These are phyloP conservation scores for Volucella inflata DNA, from an alignment of 2,888 invertebrate genomes.

Conservation along the genomic window DNA sequence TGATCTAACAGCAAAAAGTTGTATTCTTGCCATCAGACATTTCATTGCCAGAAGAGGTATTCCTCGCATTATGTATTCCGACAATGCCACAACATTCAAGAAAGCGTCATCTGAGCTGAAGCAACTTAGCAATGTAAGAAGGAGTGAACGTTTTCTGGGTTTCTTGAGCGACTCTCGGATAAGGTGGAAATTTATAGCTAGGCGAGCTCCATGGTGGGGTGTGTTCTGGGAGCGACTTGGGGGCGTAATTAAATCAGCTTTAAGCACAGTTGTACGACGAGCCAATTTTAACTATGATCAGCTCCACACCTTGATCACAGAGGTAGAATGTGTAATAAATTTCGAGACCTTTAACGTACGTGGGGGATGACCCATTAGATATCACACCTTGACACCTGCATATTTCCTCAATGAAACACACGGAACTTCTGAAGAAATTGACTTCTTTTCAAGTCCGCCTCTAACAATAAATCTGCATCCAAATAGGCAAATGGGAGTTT, in stretches of 20 bases:
- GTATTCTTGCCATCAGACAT: too few species aligned
- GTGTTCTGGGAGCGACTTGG: conserved; percentile 35
- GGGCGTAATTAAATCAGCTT: conserved; percentile 22
- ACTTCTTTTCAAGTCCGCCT: too few species aligned
- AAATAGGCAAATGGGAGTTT: too few species aligned
- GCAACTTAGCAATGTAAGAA: background rate
- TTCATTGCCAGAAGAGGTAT: conserved; percentile 5
- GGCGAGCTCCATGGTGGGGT: too few species aligned
- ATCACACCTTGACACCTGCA: too few species aligned
- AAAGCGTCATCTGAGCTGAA: conserved; percentile 5
- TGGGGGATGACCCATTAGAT: conserved; percentile 17
- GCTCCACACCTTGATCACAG: conserved; percentile 16
- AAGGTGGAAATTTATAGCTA: conserved; percentile 8
- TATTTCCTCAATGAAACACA: conserved; percentile 14
- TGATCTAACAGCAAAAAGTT: too few species aligned
- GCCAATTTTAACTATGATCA: conserved; percentile 21
- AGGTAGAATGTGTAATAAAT: conserved; percentile 30
- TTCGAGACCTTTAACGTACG: too few species aligned
- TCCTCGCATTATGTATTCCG: conserved; percentile 7
- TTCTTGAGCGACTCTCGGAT: background rate
- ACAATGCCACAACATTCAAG: too few species aligned
- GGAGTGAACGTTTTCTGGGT: background rate
- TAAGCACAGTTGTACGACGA: too few species aligned
- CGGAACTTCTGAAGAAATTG: conserved; percentile 7
- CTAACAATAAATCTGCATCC: too few species aligned